Evolutionary conservation across 2,797 vertebrate genomes (phyloP), one percentile per base, ranked within the genome.

Genomic region (Oceanodroma leucorhoa): DNA sequence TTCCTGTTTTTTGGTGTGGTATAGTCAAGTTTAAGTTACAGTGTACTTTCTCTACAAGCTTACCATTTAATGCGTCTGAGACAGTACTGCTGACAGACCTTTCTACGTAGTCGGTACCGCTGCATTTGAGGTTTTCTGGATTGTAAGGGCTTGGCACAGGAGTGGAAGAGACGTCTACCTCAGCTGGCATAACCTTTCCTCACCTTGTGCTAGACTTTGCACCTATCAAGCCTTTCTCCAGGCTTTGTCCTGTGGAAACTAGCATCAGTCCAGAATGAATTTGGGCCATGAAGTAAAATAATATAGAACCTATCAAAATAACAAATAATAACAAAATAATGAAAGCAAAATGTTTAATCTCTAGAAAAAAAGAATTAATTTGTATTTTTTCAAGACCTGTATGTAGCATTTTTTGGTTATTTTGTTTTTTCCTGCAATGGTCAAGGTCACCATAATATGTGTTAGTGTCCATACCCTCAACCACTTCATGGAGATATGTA

Each of bases 41-140:
- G 10, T 38, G 6, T 60, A 30, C 15, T 71, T 79, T 27, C 32
- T 71, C 0, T 53, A 20, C 8, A 46, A 43, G 9, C 17, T 50
- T 62, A 34, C 2, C 5, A 9, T 58, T 70, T 55, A 19, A 10
- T 14, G 9, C 1, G 0, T 73, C 58, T 32, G 40, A 73, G 36
- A 13, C 6, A 32, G 5, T 62, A 34, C 18, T 53, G 27, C 36
- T 69, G 32, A 40, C 58, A 75, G 50, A 79, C 22, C 21, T 75
- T 82, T 53, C 55, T 51, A 2, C 0, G 0, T 48, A 71, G 40
- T 80, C 45, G 54, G 8, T 78, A 40, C 36, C 0, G 0, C n/a
- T 67, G 20, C 17, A 10, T 12, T 76, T 72, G n/a, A 40, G 29
- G 5, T 41, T 89, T 73, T 82, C 24, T 60, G 50, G 2, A 8